Evolutionary conservation across 1,140 invertebrate genomes (phyloP).

Genomic region (Bathynomus jamesi): DNA sequence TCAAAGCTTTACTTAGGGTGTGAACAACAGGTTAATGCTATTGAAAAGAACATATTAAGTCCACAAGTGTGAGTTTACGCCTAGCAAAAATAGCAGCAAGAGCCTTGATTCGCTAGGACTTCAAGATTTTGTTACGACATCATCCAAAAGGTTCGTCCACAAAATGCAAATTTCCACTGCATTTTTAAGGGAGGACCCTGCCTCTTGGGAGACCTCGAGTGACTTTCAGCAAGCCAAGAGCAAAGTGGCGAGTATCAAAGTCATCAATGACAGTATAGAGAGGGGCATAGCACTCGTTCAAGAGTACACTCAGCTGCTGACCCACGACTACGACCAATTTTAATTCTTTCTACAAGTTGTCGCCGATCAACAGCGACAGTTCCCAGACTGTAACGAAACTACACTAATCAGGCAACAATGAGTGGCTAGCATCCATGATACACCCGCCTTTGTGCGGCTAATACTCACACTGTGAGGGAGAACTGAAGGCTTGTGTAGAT

Average conservation of each 20-base stretch:
- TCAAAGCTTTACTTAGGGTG: too few species aligned
- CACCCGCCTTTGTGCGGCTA: too few species aligned
- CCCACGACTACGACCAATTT: slow-evolving; percentile 40
- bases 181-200: neutral
- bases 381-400: slow-evolving; percentile 10
- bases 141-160: neutral
- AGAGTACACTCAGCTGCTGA: slow-evolving; percentile 39
- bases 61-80: too few species aligned
- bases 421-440: too few species aligned
- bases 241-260: neutral
- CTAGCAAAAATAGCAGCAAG: neutral
- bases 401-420: too few species aligned
- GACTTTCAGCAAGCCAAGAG: neutral
- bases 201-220: neutral
- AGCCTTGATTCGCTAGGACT: neutral
- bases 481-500: too few species aligned
- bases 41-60: too few species aligned
- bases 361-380: slow-evolving; percentile 35
- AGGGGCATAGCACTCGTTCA: slow-evolving; percentile 42
- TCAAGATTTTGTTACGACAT: neutral
- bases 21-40: too few species aligned
- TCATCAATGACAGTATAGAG: slow-evolving; percentile 39
- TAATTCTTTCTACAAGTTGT: slow-evolving; percentile 39
- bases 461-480: too few species aligned
- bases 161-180: neutral